These are phyloP conservation scores for Macheiramphus alcinus DNA, from an alignment of 2,113 vertebrate genomes.

Conservation along the genomic window DNA sequence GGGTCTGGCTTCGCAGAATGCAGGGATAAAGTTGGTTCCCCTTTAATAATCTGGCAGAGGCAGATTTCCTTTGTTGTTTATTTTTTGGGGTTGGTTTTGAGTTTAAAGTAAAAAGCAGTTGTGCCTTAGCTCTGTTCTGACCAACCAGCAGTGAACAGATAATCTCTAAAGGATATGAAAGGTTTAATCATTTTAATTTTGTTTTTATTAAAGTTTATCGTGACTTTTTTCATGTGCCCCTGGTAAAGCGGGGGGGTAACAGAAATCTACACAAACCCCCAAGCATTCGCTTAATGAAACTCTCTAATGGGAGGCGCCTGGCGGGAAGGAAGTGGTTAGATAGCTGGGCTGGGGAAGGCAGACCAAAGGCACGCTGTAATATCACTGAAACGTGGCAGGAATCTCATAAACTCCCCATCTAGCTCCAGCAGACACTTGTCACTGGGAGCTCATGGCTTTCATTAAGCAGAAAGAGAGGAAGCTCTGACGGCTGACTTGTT, in stretches of 20 bases:
- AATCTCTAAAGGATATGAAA: conserved; percentile 74
- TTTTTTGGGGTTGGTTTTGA: neutral
- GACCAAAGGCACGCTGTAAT: neutral
- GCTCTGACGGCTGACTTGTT: neutral
- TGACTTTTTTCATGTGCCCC: conserved; percentile 33
- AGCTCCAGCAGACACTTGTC: neutral
- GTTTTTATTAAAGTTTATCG: conserved; percentile 74
- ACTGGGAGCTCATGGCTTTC: conserved; percentile 43
- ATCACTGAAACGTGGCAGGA: conserved; percentile 70
- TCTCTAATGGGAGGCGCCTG: neutral
- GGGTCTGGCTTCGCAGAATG: conserved; percentile 12
- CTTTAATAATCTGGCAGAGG: conserved; percentile 49
- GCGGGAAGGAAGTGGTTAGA: conserved; percentile 81
- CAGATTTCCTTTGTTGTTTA: conserved; percentile 45
- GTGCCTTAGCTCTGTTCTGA: conserved; percentile 40
- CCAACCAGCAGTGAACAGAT: conserved; percentile 54
- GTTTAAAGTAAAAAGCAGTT: conserved; percentile 4
- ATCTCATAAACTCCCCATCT: conserved; percentile 68
- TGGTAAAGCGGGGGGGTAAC: neutral
- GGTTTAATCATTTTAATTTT: conserved; percentile 74
- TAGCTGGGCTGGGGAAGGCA: conserved; percentile 17
- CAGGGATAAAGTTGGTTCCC: conserved; percentile 38
- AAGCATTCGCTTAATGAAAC: conserved; percentile 13
- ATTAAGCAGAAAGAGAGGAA: conserved; percentile 39
- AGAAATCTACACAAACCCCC: conserved; percentile 15